Percentiles rank a stretch among this genome's conserved stretches.
These are phyloP conservation scores for Melanotaenia trifasciata DNA, from an alignment of 2,797 vertebrate species.

Conservation along the genomic window DNA sequence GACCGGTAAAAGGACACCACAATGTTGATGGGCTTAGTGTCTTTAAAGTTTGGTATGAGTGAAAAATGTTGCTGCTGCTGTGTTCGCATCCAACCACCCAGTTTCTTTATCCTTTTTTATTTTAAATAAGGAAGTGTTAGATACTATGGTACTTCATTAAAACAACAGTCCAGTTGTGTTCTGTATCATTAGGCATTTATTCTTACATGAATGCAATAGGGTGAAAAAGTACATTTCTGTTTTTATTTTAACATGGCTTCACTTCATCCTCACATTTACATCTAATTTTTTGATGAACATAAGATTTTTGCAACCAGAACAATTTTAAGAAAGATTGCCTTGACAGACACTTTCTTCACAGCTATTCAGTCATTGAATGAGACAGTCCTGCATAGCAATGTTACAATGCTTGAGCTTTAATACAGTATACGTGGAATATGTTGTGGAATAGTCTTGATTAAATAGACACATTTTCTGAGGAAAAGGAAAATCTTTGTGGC, in stretches of 20 bases:
- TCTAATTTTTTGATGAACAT: not conserved
- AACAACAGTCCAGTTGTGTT: not conserved
- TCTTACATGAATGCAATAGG: not conserved
- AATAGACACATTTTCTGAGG: too few species aligned
- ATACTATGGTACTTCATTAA: not conserved
- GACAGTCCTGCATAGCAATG: too few species aligned
- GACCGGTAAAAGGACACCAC: slow-evolving; percentile 45
- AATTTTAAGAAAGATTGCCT: not conserved
- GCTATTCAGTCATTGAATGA: too few species aligned
- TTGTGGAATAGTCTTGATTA: too few species aligned
- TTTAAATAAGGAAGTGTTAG: not conserved
- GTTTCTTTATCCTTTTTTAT: not conserved
- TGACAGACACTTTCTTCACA: not conserved
- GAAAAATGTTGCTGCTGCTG: slow-evolving; percentile 2
- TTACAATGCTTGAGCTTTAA: too few species aligned
- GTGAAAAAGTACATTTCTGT: not conserved
- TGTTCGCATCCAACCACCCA: too few species aligned
- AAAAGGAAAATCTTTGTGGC: too few species aligned
- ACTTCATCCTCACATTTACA: not conserved
- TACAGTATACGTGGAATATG: too few species aligned
- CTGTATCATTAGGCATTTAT: not conserved
- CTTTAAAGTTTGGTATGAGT: slow-evolving; percentile 40
- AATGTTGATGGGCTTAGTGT: slow-evolving; percentile 33
- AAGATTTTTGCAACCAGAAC: not conserved
- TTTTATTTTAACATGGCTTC: not conserved